Base-by-base conservation (phyloP, 1,140 invertebrate genomes). In the Gonatopus flavifemur region DNA sequence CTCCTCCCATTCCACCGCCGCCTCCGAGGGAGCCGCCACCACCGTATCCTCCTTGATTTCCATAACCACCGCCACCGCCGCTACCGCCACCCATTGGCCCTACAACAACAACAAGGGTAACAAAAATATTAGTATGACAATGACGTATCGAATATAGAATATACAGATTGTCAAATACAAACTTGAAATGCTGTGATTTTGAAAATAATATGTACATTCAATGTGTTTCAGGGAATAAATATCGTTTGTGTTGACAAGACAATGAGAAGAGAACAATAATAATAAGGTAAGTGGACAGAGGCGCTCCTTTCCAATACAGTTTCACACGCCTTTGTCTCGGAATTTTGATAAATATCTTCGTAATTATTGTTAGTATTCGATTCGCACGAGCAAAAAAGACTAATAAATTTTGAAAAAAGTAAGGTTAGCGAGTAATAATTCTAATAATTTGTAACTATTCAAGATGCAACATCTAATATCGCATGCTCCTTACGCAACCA, bases 41-140 rank as follows among this genome's bases (percentile, higher is more conserved):
- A 7, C 65, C 72, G 33, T 74, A 74, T 15, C 70, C 70, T n/a
- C 72, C 72, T 55, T 68, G 66, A 32, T 80, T 80, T 37, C 77
- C 78, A 35, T 78, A 78, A 9, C 84, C 73, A 45, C 80, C 77
- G 58, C 83, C 82, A 60, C 81, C 64, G 51, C 80, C 70, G 7
- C 76, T 72, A 8, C 76, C 81, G 50, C 76, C 78, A 20, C 70
- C 56, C 68, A 72, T 66, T 7, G 66, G 64, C 10, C 64, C 58
- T 66, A 37, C 45, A 62, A 53, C 20, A 63, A 42, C 30, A 48
- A 24, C 39, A 20, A n/a, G n/a, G n/a, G n/a, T n/a, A 49, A 48
- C 46, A 44, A 41, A 24, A 24, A 38, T 25, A 16, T 42, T 52
- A 48, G 24, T 25, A 36, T 38, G 33, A 35, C 10, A 35, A 22